phyloP scores from a whole-genome alignment of 2,113 vertebrate species.

The Euleptes europaea region DNA sequence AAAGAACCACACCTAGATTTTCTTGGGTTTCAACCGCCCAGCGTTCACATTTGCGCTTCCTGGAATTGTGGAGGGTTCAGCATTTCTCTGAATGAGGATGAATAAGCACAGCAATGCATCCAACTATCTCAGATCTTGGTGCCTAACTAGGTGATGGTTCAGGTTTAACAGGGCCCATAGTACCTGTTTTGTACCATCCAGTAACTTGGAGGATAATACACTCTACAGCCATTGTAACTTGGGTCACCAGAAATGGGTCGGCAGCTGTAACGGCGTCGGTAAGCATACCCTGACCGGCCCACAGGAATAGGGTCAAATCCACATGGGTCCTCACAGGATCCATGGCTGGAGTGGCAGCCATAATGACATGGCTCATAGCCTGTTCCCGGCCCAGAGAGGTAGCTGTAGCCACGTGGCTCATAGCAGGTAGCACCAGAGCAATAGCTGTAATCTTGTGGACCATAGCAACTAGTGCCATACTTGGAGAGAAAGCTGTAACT shows the following conservation, averaged over 20 bases:
- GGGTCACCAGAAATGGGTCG: not conserved
- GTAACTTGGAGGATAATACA: not conserved
- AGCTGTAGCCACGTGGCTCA: not conserved
- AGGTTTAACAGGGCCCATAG: not conserved
- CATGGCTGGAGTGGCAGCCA: not conserved
- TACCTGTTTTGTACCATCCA: not conserved
- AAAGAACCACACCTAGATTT: not conserved
- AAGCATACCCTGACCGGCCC: not conserved
- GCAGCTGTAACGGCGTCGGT: not conserved
- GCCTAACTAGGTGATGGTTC: not conserved
- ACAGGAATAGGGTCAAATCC: not conserved
- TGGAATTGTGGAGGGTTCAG: not conserved
- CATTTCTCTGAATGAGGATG: not conserved
- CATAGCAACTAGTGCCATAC: too few relatives aligned
- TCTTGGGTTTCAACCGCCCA: not conserved
- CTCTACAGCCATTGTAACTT: not conserved
- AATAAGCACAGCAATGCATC: not conserved
- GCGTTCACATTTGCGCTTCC: not conserved
- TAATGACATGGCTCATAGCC: not conserved
- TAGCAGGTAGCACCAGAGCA: not conserved
- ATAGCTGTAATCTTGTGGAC: not conserved
- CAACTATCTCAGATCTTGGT: not conserved
- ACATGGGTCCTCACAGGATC: not conserved
- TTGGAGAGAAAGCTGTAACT: not conserved
- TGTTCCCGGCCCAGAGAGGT: not conserved